phyloP scores from a whole-genome alignment of 2,888 invertebrate genomes.

The Meteorus colon region DNA sequence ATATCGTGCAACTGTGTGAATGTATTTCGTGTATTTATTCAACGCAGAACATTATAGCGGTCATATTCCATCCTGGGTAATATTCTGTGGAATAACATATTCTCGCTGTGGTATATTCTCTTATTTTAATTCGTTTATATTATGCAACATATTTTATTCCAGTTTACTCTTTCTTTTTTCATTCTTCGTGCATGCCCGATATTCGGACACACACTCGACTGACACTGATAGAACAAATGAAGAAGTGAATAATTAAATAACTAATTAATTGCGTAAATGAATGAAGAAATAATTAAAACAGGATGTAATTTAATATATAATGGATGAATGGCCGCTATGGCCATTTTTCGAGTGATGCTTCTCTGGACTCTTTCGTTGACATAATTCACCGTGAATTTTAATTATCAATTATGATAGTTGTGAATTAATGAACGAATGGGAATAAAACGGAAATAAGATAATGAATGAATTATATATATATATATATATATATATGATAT shows the following conservation, averaged over 20 bases:
- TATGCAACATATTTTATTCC: conserved; percentile 18
- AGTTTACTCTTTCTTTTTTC: conserved; percentile 7
- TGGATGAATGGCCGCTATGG: background rate
- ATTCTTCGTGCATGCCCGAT: conserved; percentile 52
- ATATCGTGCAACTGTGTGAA: conserved; percentile 1
- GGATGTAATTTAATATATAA: background rate
- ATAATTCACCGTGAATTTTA: conserved; percentile 40
- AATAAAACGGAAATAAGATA: conserved; percentile 35
- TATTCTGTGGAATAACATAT: conserved; percentile 11
- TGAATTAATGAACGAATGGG: background rate
- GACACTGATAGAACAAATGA: conserved; percentile 45
- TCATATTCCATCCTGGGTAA: conserved; percentile 12
- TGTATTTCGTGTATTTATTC: conserved; percentile 31
- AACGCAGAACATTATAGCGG: conserved; percentile 25
- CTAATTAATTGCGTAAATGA: background rate
- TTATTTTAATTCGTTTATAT: conserved; percentile 36
- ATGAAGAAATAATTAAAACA: background rate
- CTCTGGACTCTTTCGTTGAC: conserved; percentile 45
- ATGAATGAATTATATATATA: conserved; percentile 35
- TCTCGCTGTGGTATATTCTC: background rate
- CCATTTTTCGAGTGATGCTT: conserved; percentile 50
- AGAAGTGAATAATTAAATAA: conserved; percentile 24
- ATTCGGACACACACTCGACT: conserved; percentile 51
- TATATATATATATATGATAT: background rate
- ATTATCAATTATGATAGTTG: conserved; percentile 20